Conservation (phyloP, 2,797 vertebrate genomes). For the Babyrousa celebensis region DNA sequence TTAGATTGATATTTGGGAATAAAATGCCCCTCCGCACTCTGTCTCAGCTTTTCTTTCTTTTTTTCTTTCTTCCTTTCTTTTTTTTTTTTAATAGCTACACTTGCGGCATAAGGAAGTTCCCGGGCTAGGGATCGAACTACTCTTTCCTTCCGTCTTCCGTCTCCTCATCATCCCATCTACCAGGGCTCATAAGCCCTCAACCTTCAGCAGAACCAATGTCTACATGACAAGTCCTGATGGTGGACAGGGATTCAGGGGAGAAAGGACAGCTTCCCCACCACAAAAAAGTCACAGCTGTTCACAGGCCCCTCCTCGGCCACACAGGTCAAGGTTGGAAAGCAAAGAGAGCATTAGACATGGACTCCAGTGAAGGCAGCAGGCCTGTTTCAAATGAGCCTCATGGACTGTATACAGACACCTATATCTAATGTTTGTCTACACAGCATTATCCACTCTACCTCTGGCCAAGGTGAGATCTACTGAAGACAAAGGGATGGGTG, state of each 20-base stretch:
- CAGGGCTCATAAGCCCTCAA: not conserved
- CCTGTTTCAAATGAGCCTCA: not conserved
- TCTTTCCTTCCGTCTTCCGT: not conserved
- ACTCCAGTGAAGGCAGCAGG: not conserved
- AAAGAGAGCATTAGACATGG: not conserved
- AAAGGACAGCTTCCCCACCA: not conserved
- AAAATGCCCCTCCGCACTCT: not conserved
- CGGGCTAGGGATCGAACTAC: too few species aligned
- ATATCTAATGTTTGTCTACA: not conserved
- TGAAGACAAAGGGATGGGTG: not conserved
- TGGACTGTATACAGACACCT: rapidly evolving
- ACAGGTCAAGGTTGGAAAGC: not conserved
- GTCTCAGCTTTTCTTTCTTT: not conserved
- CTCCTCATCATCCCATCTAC: not conserved
- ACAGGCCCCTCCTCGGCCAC: not conserved
- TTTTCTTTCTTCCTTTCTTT: too few species aligned
- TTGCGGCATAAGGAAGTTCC: too few species aligned
- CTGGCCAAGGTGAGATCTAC: not conserved
- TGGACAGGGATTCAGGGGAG: not conserved
- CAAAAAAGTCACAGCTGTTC: not conserved
- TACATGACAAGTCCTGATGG: not conserved
- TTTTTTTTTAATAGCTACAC: too few species aligned
- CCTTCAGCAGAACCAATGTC: not conserved
- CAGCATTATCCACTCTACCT: not conserved
- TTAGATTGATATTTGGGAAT: conserved; percentile 59